These are phyloP conservation scores for Hypothenemus hampei DNA, from an alignment of 1,140 invertebrate species.

Conservation along the genomic window DNA sequence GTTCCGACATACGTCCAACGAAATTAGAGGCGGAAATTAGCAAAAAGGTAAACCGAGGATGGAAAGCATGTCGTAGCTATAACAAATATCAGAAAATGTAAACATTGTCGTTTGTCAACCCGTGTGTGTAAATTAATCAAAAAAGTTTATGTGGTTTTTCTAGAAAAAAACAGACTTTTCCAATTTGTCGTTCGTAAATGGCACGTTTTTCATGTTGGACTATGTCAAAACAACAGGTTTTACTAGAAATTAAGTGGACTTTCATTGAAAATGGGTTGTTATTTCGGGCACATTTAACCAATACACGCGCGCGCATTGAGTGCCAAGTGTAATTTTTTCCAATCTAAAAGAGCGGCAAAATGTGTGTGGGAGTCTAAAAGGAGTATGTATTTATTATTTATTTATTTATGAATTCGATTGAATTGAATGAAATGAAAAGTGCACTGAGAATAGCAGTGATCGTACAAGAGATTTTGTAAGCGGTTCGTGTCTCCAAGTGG, in stretches of 20 bases:
- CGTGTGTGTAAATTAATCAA: not conserved
- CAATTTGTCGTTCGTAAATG: not conserved
- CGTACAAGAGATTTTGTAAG: constrained; percentile 20
- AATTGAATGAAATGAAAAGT: constrained; percentile 25
- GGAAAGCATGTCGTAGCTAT: not conserved
- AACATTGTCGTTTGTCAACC: constrained; percentile 4
- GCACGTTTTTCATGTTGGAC: not conserved
- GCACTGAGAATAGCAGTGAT: constrained; percentile 21
- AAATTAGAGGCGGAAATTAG: no score
- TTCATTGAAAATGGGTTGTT: constrained; percentile 1
- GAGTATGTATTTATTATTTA: constrained; percentile 30
- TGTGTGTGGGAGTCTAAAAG: constrained; percentile 26
- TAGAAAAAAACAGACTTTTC: not conserved
- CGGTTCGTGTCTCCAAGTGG: constrained; percentile 8
- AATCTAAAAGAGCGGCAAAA: no score
- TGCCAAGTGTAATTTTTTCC: no score
- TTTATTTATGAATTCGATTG: constrained; percentile 28
- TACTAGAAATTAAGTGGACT: not conserved
- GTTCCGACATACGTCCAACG: no score
- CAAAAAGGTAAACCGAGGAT: no score
- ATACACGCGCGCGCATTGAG: no score
- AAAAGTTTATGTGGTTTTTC: not conserved
- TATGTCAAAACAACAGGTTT: not conserved
- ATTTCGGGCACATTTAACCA: no score
- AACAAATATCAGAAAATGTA: not conserved